Evolutionary conservation across 1,140 invertebrate species (phyloP).

Genomic region (Apis cerana): DNA sequence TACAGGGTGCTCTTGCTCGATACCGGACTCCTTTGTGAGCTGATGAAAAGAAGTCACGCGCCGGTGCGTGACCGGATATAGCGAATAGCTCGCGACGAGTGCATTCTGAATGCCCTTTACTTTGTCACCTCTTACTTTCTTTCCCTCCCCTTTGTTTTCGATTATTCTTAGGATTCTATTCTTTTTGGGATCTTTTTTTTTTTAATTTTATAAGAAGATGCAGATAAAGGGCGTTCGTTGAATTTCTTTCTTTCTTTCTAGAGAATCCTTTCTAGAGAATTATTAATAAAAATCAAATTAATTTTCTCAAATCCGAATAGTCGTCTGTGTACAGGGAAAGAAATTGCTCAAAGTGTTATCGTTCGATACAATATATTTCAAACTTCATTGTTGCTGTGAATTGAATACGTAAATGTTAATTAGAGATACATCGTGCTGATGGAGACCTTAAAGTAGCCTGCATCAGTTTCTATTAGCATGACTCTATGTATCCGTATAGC

Average conservation of each 20-base stretch:
- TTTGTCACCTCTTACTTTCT: neutral
- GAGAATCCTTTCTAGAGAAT: too few relatives aligned
- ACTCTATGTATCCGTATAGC: neutral
- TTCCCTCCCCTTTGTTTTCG: slow-evolving; percentile 38
- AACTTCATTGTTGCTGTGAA: neutral
- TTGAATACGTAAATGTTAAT: neutral
- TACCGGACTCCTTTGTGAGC: slow-evolving; percentile 56
- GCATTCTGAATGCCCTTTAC: slow-evolving; percentile 67
- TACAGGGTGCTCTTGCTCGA: slow-evolving; percentile 29
- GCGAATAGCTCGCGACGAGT: slow-evolving; percentile 57
- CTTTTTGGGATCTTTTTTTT: neutral
- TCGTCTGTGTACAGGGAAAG: too few relatives aligned
- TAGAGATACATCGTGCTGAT: neutral
- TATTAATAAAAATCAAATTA: too few relatives aligned
- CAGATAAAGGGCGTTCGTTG: too few relatives aligned
- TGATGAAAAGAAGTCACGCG: slow-evolving; percentile 67
- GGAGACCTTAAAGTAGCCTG: neutral
- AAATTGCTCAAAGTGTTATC: too few relatives aligned
- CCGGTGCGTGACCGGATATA: slow-evolving; percentile 63
- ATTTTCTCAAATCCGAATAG: too few relatives aligned
- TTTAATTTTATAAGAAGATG: too few relatives aligned
- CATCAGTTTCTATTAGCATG: slow-evolving; percentile 7
- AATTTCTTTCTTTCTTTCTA: too few relatives aligned
- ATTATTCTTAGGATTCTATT: neutral
- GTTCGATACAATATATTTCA: too few relatives aligned